Base-by-base conservation (phyloP, 2,113 vertebrate species). In the Sterrhoptilus dennistouni region DNA sequence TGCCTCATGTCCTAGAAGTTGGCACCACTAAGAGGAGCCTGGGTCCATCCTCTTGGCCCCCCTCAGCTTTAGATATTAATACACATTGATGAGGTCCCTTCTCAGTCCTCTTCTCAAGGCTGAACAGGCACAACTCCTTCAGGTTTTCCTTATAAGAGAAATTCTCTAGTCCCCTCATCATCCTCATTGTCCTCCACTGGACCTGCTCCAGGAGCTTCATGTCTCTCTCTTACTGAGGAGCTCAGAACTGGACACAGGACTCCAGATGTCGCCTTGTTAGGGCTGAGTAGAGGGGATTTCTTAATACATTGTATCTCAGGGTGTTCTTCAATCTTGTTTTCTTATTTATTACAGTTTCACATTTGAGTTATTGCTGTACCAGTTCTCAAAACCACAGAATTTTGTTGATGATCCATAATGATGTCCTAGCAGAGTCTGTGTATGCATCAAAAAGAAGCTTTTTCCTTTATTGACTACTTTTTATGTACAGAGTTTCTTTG, bases 221-320 rank as follows among this genome's bases (percentile, higher is more conserved):
- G 14, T 59, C 33, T 65, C 17, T 71, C 12, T 44, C 21, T 4
- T 24, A 5, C 27, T 66, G 44, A 74, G 15, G 19, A 65, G 23
- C 8, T 27, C 36, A n/a, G 15, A 36, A n/a, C 8, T 14, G 15
- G 52, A n/a, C 15, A 13, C 9, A 36, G 19, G 8, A 52, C 11
- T 59, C 36, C 19, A 45, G 27, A 74, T 25, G 36, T 35, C 42
- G 18, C 19, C 44, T 65, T 3, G 2, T 14, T 23, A 57, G 44
- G 31, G 9, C 18, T 42, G 31, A 49, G 7, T 36, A 36, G 42
- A 57, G 14, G 3, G 8, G 7, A 44, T 80, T 50, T 36, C 31
- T 42, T 64, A 49, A 27, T 64, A 27, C 8, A 56, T 35, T 47
- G 3, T 65, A 28, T 29, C 14, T 47, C 0, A 0, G 24, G 2